A percentile compares a stretch with the other conserved stretches of the same genome.
These are phyloP conservation scores for Drosophila burlai DNA, from an alignment of 1,140 invertebrate species.

Conservation along the genomic window DNA sequence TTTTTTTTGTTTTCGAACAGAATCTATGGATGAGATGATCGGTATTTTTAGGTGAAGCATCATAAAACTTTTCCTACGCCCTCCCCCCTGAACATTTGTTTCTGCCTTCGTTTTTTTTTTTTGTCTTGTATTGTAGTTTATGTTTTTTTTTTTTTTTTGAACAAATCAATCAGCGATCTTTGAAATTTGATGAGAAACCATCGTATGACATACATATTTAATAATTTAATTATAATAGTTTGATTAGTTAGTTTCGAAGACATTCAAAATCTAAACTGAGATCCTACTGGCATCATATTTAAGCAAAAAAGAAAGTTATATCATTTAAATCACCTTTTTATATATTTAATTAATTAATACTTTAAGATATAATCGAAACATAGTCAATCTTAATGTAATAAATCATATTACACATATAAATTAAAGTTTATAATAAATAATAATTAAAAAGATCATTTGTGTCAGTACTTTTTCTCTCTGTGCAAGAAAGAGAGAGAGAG, in stretches of 20 bases:
- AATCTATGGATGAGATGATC: background rate
- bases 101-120: background rate
- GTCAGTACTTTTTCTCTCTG: no score
- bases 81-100: background rate
- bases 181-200: background rate
- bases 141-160: conserved; percentile 6
- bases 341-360: background rate
- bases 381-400: no score
- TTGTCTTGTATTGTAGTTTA: background rate
- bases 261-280: background rate
- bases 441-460: no score
- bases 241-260: background rate
- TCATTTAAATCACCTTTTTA: background rate
- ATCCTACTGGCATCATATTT: no score
- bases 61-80: conserved; percentile 22
- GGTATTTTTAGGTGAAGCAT: conserved; percentile 50
- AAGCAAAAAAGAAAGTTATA: background rate
- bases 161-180: background rate
- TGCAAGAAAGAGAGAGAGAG: background rate
- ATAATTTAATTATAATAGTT: background rate
- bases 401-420: background rate
- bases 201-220: background rate
- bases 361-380: background rate
- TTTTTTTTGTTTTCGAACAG: conserved; percentile 1
- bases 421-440: background rate